Evolutionary conservation across 2,888 invertebrate species (phyloP), one percentile per base, ranked within the genome.

Genomic region (Trichogramma evanescens): DNA sequence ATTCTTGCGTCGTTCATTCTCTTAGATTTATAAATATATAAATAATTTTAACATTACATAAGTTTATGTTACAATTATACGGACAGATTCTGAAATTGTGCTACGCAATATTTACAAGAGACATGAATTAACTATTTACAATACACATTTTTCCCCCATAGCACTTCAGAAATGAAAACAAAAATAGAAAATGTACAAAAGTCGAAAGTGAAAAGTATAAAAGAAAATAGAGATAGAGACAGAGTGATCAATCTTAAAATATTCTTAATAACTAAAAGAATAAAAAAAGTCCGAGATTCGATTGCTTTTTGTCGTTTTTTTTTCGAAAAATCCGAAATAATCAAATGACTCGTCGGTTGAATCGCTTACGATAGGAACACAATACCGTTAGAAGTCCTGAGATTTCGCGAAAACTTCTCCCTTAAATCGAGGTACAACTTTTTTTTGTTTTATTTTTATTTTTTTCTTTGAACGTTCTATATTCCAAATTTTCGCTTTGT

Each of bases 341-440:
- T 61, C 49, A 58, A 63, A 60, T 54, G 56, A 64, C 61, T 63
- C 58, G 53, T 56, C 56, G 46, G 58, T 61, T 61, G 56, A 64
- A 64, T 63, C 50, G 26, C 26, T 26, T 26, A 26, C 26, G 26
- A 58, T 62, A 64, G 64, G 64, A 64, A 64, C 64, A 62, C 50
- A 64, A 64, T 43, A 64, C 64, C 64, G 62, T 64, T 50, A 56
- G 56, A 52, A 62, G 60, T 58, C 55, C 61, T 51, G 38, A 39
- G 62, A 53, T 62, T 64, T 49, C 62, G 60, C 53, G 41, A 54
- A 41, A 50, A 64, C 59, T 60, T 64, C 64, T 58, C 44, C 55
- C 46, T 53, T 39, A 54, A 58, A 56, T 45, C 39, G 39, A 60
- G 3, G 26, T 26, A 54, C 40, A 26, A 43, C 50, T 61, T 55